Base-by-base conservation (phyloP, 2,888 invertebrate species). In the Trissonchulus latispiculum region DNA sequence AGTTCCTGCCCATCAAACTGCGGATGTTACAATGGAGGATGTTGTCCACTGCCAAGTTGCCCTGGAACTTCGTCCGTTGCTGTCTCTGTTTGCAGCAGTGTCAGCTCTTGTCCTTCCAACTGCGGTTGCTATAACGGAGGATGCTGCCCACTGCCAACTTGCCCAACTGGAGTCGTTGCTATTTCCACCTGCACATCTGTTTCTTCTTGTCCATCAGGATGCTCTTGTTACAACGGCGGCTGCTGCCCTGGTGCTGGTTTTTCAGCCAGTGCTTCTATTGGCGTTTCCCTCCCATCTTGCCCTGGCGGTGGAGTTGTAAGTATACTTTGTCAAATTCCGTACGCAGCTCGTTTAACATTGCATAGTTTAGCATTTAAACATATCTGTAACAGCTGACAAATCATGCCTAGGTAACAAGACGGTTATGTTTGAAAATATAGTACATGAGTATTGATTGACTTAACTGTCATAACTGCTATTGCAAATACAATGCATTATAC, bases 131-230 rank as follows among this genome's bases (percentile, higher is more conserved):
- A 68, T 18, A 37, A 37, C 48, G 48, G 68, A n/a, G 72, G 72
- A 29, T 72, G 72, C 64, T 72, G 72, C 32, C 66, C 66, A 1
- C 2, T 70, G 37, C 72, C 72, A 1, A 3, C 2, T 2, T 36
- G 36, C 3, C 3, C 33, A 15, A 36, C 75, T 71, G 81, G 61
- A 33, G 29, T 59, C 36, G 64, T 73, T 59, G 64, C 62, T 70
- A 69, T 32, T 66, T 72, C 35, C 31, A 23, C 48, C 23, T 48
- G 48, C 48, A 48, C 48, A 23, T 48, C 48, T 48, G 48, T 48
- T 8, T 48, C 66, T 33, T n/a, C 33, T 23, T 68, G 69, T 33
- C 31, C 31, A 36, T 31, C 69, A 8, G 69, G 69, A 3, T 68
- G 36, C 36, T 2, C 3, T 3, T 68, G 69, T n/a, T n/a, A 68